phyloP scores from a whole-genome alignment of 2,888 invertebrate genomes.

The Ischnura elegans region DNA sequence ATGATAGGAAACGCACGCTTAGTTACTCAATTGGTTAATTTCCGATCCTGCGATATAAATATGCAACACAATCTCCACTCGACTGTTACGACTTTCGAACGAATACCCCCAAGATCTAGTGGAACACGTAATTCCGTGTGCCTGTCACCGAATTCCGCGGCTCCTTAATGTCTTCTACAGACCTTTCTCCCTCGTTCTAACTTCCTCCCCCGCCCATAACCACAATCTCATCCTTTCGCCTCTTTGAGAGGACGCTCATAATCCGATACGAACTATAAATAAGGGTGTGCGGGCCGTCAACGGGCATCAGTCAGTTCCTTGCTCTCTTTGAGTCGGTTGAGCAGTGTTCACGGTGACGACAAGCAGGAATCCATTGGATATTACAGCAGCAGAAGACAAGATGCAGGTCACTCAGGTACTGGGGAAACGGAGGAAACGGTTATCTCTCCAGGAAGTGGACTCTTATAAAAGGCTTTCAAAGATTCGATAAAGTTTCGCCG shows the following conservation, averaged over 20 bases:
- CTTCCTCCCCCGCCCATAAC: neutral
- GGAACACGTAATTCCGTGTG: slow-evolving; percentile 37
- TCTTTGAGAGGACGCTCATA: neutral
- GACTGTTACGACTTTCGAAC: slow-evolving; percentile 20
- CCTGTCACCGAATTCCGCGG: slow-evolving; percentile 60
- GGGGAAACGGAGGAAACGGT: too few species aligned
- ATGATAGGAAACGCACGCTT: neutral
- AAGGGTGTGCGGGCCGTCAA: neutral
- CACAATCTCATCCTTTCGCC: neutral
- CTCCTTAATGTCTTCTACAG: neutral
- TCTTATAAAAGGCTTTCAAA: too few species aligned
- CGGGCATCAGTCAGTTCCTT: neutral
- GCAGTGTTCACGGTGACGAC: slow-evolving; percentile 19
- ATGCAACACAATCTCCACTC: slow-evolving; percentile 30
- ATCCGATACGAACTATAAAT: slow-evolving; percentile 33
- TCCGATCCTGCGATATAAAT: neutral
- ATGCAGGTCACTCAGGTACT: neutral
- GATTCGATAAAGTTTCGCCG: too few species aligned
- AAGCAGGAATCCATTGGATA: neutral
- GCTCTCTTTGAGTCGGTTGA: neutral
- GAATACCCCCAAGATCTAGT: neutral
- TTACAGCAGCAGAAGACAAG: neutral
- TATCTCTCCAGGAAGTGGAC: too few species aligned
- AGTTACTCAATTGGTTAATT: neutral
- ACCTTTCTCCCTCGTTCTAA: slow-evolving; percentile 30